phyloP scores from a whole-genome alignment of 1,140 invertebrate species.

The Theocolax elegans region DNA sequence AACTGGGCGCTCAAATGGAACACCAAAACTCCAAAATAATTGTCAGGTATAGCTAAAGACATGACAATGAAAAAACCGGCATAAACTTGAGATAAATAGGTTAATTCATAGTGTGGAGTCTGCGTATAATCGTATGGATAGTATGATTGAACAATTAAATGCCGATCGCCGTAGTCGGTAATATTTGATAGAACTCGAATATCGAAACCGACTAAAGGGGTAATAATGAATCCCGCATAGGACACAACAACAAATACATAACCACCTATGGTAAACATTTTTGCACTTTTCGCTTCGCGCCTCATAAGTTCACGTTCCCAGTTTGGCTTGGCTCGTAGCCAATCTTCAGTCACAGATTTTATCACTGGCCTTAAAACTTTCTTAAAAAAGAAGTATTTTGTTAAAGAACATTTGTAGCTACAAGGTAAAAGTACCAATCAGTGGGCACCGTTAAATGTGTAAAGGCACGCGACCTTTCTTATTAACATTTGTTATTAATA shows the following conservation, averaged over 20 bases:
- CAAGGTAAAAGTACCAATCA: no score
- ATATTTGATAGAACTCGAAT: conserved; percentile 6
- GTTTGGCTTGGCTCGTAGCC: neutral
- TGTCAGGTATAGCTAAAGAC: neutral
- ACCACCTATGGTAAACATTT: neutral
- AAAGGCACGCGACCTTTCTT: no score
- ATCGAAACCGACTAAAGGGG: neutral
- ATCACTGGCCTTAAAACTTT: conserved; percentile 21
- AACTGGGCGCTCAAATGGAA: neutral
- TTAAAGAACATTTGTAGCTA: no score
- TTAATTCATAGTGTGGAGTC: conserved; percentile 4
- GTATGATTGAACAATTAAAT: conserved; percentile 2
- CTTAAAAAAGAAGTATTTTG: neutral
- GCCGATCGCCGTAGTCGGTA: conserved; percentile 4
- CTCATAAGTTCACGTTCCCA: conserved; percentile 17
- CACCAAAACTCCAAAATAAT: conserved; percentile 4
- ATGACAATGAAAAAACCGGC: neutral
- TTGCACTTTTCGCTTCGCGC: neutral
- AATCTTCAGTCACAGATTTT: neutral
- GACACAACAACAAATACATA: neutral
- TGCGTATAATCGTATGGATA: neutral
- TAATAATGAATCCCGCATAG: neutral
- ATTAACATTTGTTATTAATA: neutral
- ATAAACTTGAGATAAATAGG: neutral
- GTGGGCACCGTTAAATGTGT: no score